Evolutionary conservation across 2,113 vertebrate genomes (phyloP).

Genomic region (Grammomys surdaster): DNA sequence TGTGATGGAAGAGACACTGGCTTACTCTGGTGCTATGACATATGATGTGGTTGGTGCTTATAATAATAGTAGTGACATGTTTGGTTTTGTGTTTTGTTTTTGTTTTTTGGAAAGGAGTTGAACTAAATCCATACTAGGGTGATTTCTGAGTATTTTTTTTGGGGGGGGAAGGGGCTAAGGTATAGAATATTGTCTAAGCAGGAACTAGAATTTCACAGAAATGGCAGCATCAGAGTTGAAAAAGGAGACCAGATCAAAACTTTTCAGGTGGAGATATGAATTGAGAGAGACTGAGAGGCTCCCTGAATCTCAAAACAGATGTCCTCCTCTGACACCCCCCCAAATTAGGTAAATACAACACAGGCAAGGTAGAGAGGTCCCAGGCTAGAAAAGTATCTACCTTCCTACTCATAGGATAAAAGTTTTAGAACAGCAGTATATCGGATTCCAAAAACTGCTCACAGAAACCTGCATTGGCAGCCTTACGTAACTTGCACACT

Average conservation of each 20-base stretch:
- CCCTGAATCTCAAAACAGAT: no score
- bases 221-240: no score
- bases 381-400: not conserved
- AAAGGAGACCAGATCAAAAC: no score
- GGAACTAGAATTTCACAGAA: no score
- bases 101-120: not conserved
- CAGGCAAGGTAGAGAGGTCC: not conserved
- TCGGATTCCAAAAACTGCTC: not conserved
- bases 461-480: not conserved
- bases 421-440: not conserved
- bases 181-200: not conserved
- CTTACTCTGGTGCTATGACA: not conserved
- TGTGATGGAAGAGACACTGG: not conserved
- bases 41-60: not conserved
- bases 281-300: no score
- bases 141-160: not conserved
- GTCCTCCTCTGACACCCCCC: not conserved
- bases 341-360: not conserved
- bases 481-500: not conserved
- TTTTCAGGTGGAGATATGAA: no score
- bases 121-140: not conserved
- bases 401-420: not conserved
- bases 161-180: not conserved
- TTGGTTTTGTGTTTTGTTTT: not conserved
- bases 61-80: not conserved